A percentile compares a stretch with the other conserved stretches of the same genome.
Evolutionary conservation across 2,888 invertebrate genomes (phyloP).

Genomic region (Drosophila histrio): DNA sequence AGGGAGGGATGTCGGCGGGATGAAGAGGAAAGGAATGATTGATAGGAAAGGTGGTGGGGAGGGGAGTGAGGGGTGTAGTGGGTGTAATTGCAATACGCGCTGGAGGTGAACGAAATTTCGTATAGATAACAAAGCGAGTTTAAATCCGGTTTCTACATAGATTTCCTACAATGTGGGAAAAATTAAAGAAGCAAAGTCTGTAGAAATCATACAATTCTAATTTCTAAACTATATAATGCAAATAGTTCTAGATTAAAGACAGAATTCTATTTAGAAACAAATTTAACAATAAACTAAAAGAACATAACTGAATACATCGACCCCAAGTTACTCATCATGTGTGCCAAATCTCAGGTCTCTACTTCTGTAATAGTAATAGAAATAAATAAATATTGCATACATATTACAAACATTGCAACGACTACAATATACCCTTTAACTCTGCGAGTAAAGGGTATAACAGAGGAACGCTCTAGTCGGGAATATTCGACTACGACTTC

Average conservation of each 20-base stretch:
- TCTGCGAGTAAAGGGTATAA: too few species aligned
- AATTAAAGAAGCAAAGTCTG: not conserved
- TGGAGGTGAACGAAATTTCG: conserved; percentile 43
- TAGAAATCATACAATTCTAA: too few species aligned
- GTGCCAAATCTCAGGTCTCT: too few species aligned
- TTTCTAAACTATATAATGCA: too few species aligned
- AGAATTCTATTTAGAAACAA: not conserved
- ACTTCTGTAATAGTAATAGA: too few species aligned
- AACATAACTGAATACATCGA: too few species aligned
- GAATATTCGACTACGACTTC: too few species aligned
- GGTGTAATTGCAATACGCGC: conserved; percentile 25
- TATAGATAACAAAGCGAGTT: conserved; percentile 12
- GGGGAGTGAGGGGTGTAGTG: not conserved
- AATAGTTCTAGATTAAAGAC: not conserved
- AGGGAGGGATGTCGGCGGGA: not conserved
- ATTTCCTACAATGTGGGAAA: not conserved
- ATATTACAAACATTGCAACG: too few species aligned
- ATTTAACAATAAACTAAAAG: conserved; percentile 12
- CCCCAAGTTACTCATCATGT: too few species aligned
- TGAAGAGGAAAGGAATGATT: not conserved
- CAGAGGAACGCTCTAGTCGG: too few species aligned
- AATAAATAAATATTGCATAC: too few species aligned
- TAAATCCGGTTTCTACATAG: conserved; percentile 5
- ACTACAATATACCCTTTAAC: too few species aligned
- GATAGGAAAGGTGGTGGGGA: not conserved